A percentile compares a stretch with the other conserved stretches of the same genome.
Conservation (phyloP, 2,113 vertebrate genomes). For the Hyperoodon ampullatus region DNA sequence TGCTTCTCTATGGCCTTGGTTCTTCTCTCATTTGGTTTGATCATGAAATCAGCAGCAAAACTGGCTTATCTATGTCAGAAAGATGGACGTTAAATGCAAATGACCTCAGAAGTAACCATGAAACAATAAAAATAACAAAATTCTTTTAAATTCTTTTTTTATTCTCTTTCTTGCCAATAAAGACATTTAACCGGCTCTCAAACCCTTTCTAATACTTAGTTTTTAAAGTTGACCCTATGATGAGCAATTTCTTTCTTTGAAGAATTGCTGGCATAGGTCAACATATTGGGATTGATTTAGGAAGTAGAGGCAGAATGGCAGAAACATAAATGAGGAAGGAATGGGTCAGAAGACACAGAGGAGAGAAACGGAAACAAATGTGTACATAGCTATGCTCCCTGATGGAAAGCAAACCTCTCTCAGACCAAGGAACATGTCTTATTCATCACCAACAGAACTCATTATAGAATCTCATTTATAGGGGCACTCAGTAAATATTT, state of each 20-base stretch:
- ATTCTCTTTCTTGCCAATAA: neutral
- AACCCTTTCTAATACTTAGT: neutral
- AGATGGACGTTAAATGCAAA: neutral
- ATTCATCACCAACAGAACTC: conserved; percentile 20
- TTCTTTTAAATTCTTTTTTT: neutral
- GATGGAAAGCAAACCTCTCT: conserved; percentile 24
- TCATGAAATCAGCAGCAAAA: neutral
- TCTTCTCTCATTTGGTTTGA: neutral
- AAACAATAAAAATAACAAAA: neutral
- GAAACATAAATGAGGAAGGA: neutral
- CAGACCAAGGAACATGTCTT: neutral
- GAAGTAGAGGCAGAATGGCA: neutral
- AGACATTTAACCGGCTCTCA: neutral
- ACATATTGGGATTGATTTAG: neutral
- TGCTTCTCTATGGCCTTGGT: fast-evolving
- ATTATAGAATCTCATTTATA: conserved; percentile 62
- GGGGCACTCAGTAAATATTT: conserved; percentile 59
- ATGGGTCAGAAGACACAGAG: neutral
- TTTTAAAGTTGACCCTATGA: neutral
- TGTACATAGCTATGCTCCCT: neutral
- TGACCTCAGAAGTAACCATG: neutral
- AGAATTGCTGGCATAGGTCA: neutral
- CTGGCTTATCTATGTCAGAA: neutral
- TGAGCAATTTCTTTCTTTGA: neutral
- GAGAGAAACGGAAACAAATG: neutral